phyloP scores from a whole-genome alignment of 2,888 invertebrate genomes.

The Drosophila recens region DNA sequence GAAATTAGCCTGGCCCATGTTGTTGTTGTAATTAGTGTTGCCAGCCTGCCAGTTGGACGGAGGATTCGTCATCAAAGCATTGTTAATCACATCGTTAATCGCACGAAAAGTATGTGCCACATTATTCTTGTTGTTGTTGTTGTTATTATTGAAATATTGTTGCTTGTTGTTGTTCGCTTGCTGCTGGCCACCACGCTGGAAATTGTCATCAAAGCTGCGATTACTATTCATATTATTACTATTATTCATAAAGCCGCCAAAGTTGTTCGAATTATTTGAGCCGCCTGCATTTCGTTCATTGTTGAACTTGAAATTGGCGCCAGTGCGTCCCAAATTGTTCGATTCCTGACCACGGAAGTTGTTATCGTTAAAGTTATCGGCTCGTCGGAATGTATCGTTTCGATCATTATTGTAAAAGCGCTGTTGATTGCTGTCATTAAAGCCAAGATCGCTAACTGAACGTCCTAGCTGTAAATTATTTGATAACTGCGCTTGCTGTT shows the following conservation, averaged over 20 bases:
- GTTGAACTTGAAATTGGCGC: constrained; percentile 35
- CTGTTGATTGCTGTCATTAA: constrained; percentile 13
- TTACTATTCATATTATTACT: constrained; percentile 12
- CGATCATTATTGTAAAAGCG: constrained; percentile 44
- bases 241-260: constrained; percentile 19
- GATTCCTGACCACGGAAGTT: constrained; percentile 26
- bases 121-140: constrained; percentile 16
- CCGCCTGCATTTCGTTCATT: constrained; percentile 26
- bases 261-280: constrained; percentile 19
- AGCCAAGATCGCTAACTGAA: constrained; percentile 34
- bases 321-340: constrained; percentile 7
- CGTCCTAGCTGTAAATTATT: constrained; percentile 19
- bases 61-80: constrained; percentile 30
- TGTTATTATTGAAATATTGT: constrained; percentile 22
- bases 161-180: constrained; percentile 21
- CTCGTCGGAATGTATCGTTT: constrained; percentile 43
- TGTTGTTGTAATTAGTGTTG: constrained; percentile 9
- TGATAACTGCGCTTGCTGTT: constrained; percentile 7
- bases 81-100: constrained; percentile 29
- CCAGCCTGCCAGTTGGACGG: constrained; percentile 49
- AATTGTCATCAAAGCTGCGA: constrained; percentile 30
- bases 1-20: not conserved
- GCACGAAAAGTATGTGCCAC: constrained; percentile 25
- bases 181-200: constrained; percentile 20
- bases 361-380: constrained; percentile 14